These are phyloP conservation scores for Diplazon laetatorius DNA, from an alignment of 2,888 invertebrate species.

Conservation along the genomic window DNA sequence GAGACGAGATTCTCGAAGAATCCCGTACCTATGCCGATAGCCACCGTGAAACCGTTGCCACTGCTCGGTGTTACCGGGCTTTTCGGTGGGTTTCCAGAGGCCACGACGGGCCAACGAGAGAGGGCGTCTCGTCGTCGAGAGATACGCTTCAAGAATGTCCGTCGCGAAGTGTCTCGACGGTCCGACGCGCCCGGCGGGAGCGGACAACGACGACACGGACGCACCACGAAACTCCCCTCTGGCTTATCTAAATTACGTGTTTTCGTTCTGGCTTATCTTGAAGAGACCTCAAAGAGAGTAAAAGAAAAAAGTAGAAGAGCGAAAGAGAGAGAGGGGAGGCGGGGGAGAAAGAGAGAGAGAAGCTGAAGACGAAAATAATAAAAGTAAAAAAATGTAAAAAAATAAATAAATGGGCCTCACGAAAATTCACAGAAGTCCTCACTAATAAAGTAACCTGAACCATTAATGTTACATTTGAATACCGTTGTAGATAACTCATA, in stretches of 20 bases:
- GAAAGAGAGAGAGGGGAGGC: too few relatives aligned
- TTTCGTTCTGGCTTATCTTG: conserved; percentile 77
- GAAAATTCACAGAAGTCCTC: conserved; percentile 24
- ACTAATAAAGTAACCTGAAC: background rate
- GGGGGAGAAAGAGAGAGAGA: too few relatives aligned
- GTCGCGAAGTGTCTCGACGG: conserved; percentile 71
- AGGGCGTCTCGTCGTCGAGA: conserved; percentile 60
- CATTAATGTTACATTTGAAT: background rate
- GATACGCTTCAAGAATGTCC: conserved; percentile 69
- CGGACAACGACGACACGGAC: conserved; percentile 61
- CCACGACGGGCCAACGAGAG: conserved; percentile 54
- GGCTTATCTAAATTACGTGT: conserved; percentile 81
- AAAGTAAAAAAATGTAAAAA: conserved; percentile 23
- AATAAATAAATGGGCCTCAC: background rate
- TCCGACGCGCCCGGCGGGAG: conserved; percentile 71
- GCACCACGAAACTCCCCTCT: conserved; percentile 64
- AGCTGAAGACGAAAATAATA: conserved; percentile 5
- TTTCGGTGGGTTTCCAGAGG: conserved; percentile 16
- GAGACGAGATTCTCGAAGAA: conserved; percentile 41
- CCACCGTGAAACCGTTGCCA: conserved; percentile 11
- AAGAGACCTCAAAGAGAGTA: conserved; percentile 72
- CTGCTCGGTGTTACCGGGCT: conserved; percentile 25
- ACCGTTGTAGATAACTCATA: conserved; percentile 53
- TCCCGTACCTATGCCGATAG: conserved; percentile 39
- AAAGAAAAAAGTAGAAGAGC: too few relatives aligned